Evolutionary conservation across 2,113 vertebrate species (phyloP), one percentile per base, ranked within the genome.

Genomic region (Anhinga rufa): DNA sequence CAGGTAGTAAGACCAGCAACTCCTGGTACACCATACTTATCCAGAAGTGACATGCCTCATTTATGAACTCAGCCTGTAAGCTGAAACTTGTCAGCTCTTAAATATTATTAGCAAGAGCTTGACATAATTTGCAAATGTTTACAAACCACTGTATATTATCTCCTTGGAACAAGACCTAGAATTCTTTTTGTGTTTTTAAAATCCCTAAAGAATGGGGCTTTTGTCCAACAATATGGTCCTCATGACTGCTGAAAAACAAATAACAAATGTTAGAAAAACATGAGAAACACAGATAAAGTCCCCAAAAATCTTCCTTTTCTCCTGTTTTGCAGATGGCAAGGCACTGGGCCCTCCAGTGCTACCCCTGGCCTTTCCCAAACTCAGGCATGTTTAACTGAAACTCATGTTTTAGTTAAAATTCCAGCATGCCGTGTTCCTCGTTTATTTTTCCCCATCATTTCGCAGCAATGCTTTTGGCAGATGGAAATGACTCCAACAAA

Each of bases 401-500:
- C 42, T 44, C 42, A 16, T 71, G 36, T 84, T 92, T 88, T 49
- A 79, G 84, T 82, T 93, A 72, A 74, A 69, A 46, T 44, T 84
- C 79, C 90, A 88, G 40, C 29, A 54, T 40, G 40, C 10, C 66
- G 97, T 66, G 13, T 91, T 76, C 10, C 79, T 75, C 90, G 60
- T 80, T 82, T 89, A 74, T 88, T 91, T 89, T 93, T 72, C 75
- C 61, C 32, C 13, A 68, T 92, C 78, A 85, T 85, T 94, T 95
- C 2, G 5, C 86, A 94, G 17, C 60, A 88, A 58, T 42, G 58
- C 15, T 96, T 95, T 95, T 97, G 97, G 95, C 97, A 97, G 94
- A 96, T 95, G 84, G 88, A 89, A 97, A 86, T 60, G 17, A 89
- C 31, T 93, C 80, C 87, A 55, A 11, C 66, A 60, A 82, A 87